Evolutionary conservation across 2,113 vertebrate genomes (phyloP), one percentile per base, ranked within the genome.

Genomic region (Pleuronectes platessa): DNA sequence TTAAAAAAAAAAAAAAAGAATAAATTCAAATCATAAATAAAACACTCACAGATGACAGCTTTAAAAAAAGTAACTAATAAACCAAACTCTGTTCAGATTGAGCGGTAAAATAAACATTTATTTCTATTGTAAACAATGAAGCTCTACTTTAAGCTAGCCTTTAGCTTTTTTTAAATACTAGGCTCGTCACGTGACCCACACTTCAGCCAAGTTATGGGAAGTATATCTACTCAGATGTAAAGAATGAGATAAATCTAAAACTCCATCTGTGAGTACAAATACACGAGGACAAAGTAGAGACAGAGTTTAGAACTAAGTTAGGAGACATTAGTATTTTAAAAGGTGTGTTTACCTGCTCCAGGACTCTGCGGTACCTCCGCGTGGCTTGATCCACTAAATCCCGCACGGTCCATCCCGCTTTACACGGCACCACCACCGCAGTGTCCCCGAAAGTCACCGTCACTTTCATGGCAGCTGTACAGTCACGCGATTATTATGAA

Each of bases 401-500:
- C 79, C 94, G 87, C 6, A 98, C 96, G 5, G 92, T 95, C 95
- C 94, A 96, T 40, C 91, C 95, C 53, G 93, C 88, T 85, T 95
- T 96, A 79, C 96, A 98, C 65, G 97, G 97, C 51, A 98, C 96
- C 72, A 98, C 96, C 78, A 97, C 96, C 3, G 93, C 85, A 0
- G 95, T 97, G 83, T 90, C 83, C 68, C 96, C 96, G 80, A 98
- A 98, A 62, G 92, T 96, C 18, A 98, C 97, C 0, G 96, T 97
- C 35, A 98, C 97, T 91, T 98, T 98, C 96, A 98, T 98, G 60
- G 60, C 85, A 1, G 23, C 61, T 61, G 6, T 3, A 0, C 66
- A 6, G 0, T 15, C 3, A 17, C 27, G 20, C 6, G 8, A 18
- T 1, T 35, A 2, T 31, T 2, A 58, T 6, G 40, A 23, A 14